Conservation (phyloP, 1,140 invertebrate genomes). For the Sitophilus oryzae region DNA sequence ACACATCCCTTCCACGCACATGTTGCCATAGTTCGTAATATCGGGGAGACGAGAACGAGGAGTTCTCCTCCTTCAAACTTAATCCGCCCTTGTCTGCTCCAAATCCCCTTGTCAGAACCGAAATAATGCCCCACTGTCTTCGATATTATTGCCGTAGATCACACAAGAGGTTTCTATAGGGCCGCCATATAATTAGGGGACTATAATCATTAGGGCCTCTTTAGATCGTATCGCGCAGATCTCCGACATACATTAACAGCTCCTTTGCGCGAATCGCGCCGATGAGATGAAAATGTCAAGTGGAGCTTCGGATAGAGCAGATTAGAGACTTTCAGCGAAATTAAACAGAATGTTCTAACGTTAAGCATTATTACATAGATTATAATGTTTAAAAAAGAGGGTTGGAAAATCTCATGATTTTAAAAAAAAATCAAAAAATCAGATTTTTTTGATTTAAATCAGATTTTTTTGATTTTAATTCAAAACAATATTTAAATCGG, state of each 20-base stretch:
- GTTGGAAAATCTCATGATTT: too few relatives aligned
- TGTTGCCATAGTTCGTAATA: constrained; percentile 11
- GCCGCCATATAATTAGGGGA: constrained; percentile 12
- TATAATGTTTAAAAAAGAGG: too few relatives aligned
- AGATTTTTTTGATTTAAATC: too few relatives aligned
- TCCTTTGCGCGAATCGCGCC: not conserved
- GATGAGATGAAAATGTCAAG: not conserved
- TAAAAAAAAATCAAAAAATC: too few relatives aligned
- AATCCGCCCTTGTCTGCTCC: constrained; percentile 11
- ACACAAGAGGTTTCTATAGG: not conserved
- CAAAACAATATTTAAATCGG: too few relatives aligned
- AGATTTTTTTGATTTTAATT: too few relatives aligned
- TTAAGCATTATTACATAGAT: too few relatives aligned
- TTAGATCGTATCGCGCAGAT: constrained; percentile 17
- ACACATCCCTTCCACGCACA: not conserved
- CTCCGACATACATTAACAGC: constrained; percentile 14
- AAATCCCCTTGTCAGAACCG: constrained; percentile 8
- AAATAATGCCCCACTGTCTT: constrained; percentile 12
- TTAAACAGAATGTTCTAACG: too few relatives aligned
- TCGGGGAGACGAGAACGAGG: not conserved
- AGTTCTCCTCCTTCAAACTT: constrained; percentile 7
- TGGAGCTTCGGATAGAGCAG: not conserved
- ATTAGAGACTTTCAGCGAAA: too few relatives aligned
- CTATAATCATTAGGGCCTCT: constrained; percentile 14
- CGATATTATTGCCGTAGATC: constrained; percentile 21